A percentile compares a stretch with the other conserved stretches of the same genome.
phyloP scores from a whole-genome alignment of 2,797 vertebrate species.

The Phoebastria nigripes region DNA sequence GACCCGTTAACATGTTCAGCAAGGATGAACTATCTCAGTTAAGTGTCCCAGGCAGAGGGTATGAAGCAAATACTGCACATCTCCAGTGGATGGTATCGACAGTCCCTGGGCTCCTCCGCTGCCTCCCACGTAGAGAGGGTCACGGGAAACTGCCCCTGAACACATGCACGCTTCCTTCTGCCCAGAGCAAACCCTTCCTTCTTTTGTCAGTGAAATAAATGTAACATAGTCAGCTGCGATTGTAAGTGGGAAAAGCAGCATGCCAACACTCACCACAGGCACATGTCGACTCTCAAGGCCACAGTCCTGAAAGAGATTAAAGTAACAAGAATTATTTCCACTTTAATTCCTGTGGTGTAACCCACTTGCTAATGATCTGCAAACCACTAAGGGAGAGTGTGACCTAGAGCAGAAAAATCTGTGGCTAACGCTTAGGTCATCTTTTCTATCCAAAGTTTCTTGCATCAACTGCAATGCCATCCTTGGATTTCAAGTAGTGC shows the following conservation, averaged over 20 bases:
- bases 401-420: neutral
- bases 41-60: neutral
- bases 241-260: neutral
- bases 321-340: neutral
- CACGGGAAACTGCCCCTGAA: neutral
- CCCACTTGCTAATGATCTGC: neutral
- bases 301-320: conserved; percentile 71
- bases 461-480: neutral
- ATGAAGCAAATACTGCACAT: neutral
- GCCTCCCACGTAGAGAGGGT: neutral
- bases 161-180: neutral
- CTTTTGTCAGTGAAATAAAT: too few species aligned
- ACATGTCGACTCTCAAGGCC: conserved; percentile 63
- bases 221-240: accelerated
- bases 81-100: neutral
- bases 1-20: neutral
- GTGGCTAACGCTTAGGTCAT: neutral
- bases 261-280: conserved; percentile 74
- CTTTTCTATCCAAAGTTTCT: neutral
- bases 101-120: neutral
- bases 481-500: neutral
- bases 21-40: neutral
- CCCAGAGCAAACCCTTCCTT: neutral
- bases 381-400: neutral
- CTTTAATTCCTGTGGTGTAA: neutral